phyloP scores from a whole-genome alignment of 2,888 invertebrate genomes.

The Andrena bicolor region DNA sequence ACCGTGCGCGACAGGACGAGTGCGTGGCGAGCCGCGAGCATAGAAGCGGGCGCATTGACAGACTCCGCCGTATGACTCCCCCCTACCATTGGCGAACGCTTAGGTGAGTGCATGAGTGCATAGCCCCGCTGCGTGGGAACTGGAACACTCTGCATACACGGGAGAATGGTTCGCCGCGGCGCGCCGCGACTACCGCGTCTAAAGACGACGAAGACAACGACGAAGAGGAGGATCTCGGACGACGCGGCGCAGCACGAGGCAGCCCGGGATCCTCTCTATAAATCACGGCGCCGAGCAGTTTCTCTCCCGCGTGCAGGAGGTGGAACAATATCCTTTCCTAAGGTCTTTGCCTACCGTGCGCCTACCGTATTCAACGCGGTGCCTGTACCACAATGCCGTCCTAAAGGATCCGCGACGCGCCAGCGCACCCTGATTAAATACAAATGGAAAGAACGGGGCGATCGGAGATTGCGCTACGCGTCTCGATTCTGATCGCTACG shows the following conservation, averaged over 20 bases:
- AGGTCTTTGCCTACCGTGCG: constrained; percentile 65
- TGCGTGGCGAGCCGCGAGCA: constrained; percentile 59
- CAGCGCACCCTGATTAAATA: constrained; percentile 48
- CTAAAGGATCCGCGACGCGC: constrained; percentile 36
- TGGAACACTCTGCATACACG: constrained; percentile 78
- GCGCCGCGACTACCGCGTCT: constrained; percentile 42
- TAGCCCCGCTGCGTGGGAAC: constrained; percentile 80
- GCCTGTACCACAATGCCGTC: constrained; percentile 34
- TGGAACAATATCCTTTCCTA: constrained; percentile 72
- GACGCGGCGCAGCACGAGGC: constrained; percentile 57
- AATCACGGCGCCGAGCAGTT: constrained; percentile 69
- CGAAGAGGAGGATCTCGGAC: constrained; percentile 63
- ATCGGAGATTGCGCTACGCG: not conserved
- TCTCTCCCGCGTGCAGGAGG: constrained; percentile 69
- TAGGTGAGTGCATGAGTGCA: constrained; percentile 65
- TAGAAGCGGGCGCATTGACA: constrained; percentile 64
- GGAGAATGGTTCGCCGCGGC: constrained; percentile 62
- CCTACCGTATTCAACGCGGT: constrained; percentile 55
- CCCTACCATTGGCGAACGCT: constrained; percentile 40
- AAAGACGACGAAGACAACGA: constrained; percentile 66
- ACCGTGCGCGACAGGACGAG: constrained; percentile 20
- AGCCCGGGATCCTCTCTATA: constrained; percentile 67
- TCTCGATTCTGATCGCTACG: constrained; percentile 15
- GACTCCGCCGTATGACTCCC: constrained; percentile 50
- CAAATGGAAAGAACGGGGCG: constrained; percentile 42